Base-by-base conservation (phyloP, 2,113 vertebrate genomes). In the Anas platyrhynchos region DNA sequence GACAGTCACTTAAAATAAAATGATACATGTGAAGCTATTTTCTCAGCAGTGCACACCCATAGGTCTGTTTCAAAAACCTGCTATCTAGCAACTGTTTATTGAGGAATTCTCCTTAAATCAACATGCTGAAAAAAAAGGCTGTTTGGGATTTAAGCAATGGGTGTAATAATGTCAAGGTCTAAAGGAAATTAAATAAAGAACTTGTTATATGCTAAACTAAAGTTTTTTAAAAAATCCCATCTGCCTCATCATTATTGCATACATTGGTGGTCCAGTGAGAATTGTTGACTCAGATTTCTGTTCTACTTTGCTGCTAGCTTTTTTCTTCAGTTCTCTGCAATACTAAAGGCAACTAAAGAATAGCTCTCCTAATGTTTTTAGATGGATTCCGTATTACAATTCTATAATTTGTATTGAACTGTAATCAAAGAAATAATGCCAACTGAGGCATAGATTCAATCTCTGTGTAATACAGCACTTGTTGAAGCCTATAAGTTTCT, bases 221-320 rank as follows among this genome's bases (percentile, higher is more conserved):
- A 82, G 9, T 69, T 50, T 44, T 3, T 7, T 66, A 69, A 88
- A 80, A 80, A 71, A 32, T 12, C 46, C 32, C n/a, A 71, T 78
- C 29, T 80, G 46, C 22, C 18, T 83, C 61, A 83, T 78, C 44
- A 38, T 81, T 89, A 48, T 71, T 93, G 36, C 34, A 72, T 14
- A 68, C 52, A 91, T 85, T 65, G 56, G 56, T 27, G 23, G n/a
- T 78, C 43, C 85, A 41, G 41, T 78, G 75, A 86, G 68, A 85
- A 88, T 7, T 36, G 21, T 12, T 71, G 52, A 79, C 59, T 52
- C 34, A 56, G 61, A 31, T 73, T 95, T 92, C 77, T 5, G 2
- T 80, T 94, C 73, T 89, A 58, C 59, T 89, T 94, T 92, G 54
- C 77, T 94, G 91, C 62, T 25, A n/a, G 16, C 56, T 56, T 86